Evolutionary conservation across 2,113 vertebrate genomes (phyloP).

Genomic region (Cercopithecus mona): DNA sequence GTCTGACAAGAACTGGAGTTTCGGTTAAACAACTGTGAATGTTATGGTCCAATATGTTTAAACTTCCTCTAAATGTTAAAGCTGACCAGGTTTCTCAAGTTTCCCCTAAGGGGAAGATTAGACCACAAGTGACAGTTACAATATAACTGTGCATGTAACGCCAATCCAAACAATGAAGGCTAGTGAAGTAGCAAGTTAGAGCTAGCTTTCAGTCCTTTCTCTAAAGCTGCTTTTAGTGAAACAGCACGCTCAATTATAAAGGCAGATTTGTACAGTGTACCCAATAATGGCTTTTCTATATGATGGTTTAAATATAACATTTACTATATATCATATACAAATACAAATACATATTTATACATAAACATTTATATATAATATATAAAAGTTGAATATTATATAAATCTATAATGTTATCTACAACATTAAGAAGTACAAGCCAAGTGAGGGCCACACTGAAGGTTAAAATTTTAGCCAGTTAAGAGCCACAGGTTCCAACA

Average conservation of each 20-base stretch:
- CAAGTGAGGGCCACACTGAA: background rate
- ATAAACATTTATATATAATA: background rate
- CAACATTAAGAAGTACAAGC: background rate
- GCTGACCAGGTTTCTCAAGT: conserved; percentile 60
- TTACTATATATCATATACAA: background rate
- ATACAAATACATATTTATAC: background rate
- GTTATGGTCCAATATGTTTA: conserved; percentile 55
- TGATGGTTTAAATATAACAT: background rate
- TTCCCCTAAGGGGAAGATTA: conserved; percentile 64
- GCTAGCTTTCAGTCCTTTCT: background rate
- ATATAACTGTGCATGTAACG: conserved; percentile 54
- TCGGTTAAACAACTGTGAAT: conserved; percentile 68
- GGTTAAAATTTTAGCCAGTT: background rate
- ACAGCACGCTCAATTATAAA: background rate
- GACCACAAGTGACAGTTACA: conserved; percentile 73
- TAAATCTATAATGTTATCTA: background rate
- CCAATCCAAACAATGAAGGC: conserved; percentile 5
- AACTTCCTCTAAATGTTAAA: conserved; percentile 74
- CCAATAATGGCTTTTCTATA: background rate
- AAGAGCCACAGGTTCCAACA: background rate
- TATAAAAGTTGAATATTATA: background rate
- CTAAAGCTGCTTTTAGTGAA: background rate
- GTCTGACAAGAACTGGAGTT: conserved; percentile 57
- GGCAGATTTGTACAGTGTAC: background rate
- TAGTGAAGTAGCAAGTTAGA: background rate